Conservation (phyloP, 53 echinoderm and acorn worm species). For the Patiria pectinifera region DNA sequence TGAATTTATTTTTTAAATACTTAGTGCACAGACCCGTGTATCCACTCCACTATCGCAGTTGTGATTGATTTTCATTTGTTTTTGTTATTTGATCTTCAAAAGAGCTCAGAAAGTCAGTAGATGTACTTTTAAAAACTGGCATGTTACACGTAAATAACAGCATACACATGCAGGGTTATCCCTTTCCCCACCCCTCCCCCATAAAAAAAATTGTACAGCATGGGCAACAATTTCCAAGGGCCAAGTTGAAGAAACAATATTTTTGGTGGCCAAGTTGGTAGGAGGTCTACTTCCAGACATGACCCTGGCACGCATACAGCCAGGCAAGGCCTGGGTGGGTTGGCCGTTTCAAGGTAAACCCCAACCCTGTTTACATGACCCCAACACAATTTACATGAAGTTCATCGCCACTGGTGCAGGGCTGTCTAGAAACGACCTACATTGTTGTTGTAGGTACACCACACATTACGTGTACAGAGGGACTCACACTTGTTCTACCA, state of each 20-base stretch:
- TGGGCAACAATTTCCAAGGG: neutral
- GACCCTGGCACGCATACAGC: slow-evolving; percentile 29
- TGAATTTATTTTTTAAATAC: too few species aligned
- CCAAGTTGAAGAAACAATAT: slow-evolving; percentile 22
- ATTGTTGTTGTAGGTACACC: neutral
- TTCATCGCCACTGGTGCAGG: slow-evolving; percentile 22
- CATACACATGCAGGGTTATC: too few species aligned
- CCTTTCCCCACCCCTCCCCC: too few species aligned
- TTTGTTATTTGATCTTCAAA: too few species aligned
- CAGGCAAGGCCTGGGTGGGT: slow-evolving; percentile 24
- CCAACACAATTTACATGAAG: slow-evolving; percentile 49
- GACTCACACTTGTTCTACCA: neutral
- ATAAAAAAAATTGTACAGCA: neutral
- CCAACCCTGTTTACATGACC: slow-evolving; percentile 49
- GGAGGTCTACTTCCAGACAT: slow-evolving; percentile 10
- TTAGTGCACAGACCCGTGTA: too few species aligned
- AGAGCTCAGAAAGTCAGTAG: too few species aligned
- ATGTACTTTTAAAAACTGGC: too few species aligned
- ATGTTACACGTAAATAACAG: too few species aligned
- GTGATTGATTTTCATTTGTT: too few species aligned
- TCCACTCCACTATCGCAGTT: too few species aligned
- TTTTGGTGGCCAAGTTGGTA: neutral
- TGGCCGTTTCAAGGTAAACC: slow-evolving; percentile 28
- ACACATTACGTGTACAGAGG: neutral
- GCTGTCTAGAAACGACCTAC: neutral